phyloP scores from a whole-genome alignment of 2,113 vertebrate species.

The Gasterosteus nipponicus region DNA sequence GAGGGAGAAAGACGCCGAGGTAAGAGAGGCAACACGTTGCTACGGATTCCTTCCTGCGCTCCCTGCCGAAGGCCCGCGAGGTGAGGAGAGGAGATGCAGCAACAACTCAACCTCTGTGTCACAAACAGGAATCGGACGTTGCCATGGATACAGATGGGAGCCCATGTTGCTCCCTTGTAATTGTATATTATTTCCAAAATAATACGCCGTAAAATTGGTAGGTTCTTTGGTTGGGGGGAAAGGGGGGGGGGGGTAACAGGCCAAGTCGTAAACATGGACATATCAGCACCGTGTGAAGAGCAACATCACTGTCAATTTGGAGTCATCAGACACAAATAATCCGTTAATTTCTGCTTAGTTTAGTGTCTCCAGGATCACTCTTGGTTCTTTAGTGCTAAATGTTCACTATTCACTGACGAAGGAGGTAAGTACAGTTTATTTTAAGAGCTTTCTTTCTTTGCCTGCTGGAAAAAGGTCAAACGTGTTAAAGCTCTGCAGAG shows the following conservation, averaged over 20 bases:
- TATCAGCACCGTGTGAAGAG: not conserved
- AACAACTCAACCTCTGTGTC: not conserved
- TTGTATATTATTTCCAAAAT: conserved; percentile 13
- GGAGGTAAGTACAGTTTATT: not conserved
- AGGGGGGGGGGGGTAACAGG: not conserved
- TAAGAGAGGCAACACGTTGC: not conserved
- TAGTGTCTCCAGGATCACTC: not conserved
- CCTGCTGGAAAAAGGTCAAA: not conserved
- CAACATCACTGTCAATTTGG: no score
- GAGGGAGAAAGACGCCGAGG: not conserved
- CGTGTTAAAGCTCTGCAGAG: not conserved
- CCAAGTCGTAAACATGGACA: not conserved
- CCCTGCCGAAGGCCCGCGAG: not conserved
- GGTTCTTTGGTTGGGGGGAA: not conserved
- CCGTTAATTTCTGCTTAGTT: not conserved
- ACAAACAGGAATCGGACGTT: not conserved
- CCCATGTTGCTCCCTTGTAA: not conserved
- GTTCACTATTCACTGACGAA: not conserved
- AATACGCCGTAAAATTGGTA: no score
- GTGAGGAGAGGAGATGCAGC: not conserved
- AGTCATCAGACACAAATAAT: not conserved
- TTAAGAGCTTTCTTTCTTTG: not conserved
- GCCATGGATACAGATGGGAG: conserved; percentile 11
- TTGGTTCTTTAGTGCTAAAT: not conserved
- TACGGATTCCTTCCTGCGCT: no score